phyloP scores from a whole-genome alignment of 2,888 invertebrate species.

The Crossocerus cetratus region DNA sequence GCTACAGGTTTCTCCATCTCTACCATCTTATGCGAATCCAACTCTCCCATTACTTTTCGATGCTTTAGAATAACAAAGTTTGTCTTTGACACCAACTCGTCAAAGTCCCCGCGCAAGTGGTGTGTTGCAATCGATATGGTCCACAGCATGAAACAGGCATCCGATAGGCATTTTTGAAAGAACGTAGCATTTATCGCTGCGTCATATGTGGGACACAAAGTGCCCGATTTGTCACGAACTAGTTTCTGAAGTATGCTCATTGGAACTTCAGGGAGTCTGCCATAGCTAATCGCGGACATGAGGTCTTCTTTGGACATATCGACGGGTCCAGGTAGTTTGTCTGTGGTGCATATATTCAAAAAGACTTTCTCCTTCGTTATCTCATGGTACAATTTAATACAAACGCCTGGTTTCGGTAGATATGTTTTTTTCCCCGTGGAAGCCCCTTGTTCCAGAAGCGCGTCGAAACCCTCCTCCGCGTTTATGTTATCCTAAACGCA shows the following conservation, averaged over 20 bases:
- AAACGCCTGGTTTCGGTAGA: slow-evolving; percentile 87
- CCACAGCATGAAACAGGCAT: slow-evolving; percentile 86
- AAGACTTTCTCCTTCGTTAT: slow-evolving; percentile 86
- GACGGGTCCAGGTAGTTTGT: slow-evolving; percentile 85
- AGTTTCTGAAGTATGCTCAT: slow-evolving; percentile 92
- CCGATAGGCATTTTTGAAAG: slow-evolving; percentile 85
- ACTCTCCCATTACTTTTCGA: slow-evolving; percentile 84
- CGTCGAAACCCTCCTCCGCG: too few species aligned
- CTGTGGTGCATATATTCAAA: slow-evolving; percentile 90
- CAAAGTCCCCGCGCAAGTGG: slow-evolving; percentile 88
- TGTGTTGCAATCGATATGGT: slow-evolving; percentile 89
- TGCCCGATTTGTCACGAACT: slow-evolving; percentile 85
- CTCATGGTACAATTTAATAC: slow-evolving; percentile 85
- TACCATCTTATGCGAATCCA: slow-evolving; percentile 87
- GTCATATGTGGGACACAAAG: slow-evolving; percentile 85
- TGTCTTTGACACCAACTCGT: slow-evolving; percentile 83
- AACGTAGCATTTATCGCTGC: slow-evolving; percentile 90
- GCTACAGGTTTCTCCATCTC: too few species aligned
- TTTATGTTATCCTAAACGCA: neutral
- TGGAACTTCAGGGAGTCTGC: too few species aligned
- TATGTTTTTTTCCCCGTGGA: too few species aligned
- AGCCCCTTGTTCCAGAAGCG: slow-evolving; percentile 18
- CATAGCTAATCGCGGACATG: slow-evolving; percentile 53
- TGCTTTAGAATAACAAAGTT: slow-evolving; percentile 85
- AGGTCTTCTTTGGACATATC: slow-evolving; percentile 82